Percentiles rank a stretch among this genome's conserved stretches.
Conservation (phyloP, 2,797 vertebrate genomes). For the Protonibea diacanthus region DNA sequence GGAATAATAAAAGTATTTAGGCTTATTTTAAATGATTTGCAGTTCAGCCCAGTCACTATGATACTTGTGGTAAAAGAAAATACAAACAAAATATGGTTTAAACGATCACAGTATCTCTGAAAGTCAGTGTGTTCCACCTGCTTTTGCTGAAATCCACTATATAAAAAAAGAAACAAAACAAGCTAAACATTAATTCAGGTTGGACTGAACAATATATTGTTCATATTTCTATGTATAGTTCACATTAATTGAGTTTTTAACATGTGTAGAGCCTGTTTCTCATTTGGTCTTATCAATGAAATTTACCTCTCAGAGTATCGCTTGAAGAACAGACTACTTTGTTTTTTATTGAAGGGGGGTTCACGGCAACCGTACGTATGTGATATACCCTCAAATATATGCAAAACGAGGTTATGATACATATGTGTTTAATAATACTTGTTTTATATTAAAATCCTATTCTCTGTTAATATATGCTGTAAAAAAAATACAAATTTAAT, state of each 20-base stretch:
- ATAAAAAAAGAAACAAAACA: background rate
- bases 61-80: background rate
- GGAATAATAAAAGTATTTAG: background rate
- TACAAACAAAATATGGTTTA: background rate
- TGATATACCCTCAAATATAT: background rate
- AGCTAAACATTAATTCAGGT: too few relatives aligned
- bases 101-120: too few relatives aligned
- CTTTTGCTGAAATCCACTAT: background rate
- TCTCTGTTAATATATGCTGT: fast-evolving
- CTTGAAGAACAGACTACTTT: conserved; percentile 28
- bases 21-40: background rate
- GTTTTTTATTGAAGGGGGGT: background rate
- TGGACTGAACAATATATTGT: too few relatives aligned
- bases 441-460: fast-evolving
- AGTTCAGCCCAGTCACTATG: background rate
- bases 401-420: fast-evolving
- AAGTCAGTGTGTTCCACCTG: background rate
- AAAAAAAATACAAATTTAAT: background rate
- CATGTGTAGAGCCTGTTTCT: background rate
- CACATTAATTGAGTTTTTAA: too few relatives aligned
- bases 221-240: too few relatives aligned
- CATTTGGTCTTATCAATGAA: background rate
- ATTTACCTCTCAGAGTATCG: background rate
- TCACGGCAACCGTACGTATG: fast-evolving
- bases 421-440: fast-evolving